Conservation (phyloP, 2,113 vertebrate species). For the Neotoma lepida region DNA sequence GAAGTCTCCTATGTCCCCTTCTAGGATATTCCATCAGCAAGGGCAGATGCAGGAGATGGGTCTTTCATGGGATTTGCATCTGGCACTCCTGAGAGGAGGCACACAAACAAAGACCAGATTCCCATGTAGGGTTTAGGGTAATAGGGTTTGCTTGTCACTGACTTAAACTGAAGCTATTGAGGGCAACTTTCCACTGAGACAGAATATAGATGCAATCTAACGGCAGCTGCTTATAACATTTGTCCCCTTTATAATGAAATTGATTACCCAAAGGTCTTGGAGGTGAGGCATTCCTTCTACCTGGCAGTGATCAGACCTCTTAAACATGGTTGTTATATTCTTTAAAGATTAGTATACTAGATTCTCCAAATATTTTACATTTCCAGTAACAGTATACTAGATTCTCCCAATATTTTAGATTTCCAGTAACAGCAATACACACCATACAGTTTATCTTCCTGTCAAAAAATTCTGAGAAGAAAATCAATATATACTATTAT, state of each 20-base stretch:
- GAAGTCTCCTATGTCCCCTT: not conserved
- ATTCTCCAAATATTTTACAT: not conserved
- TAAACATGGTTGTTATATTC: not conserved
- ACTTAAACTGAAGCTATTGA: not conserved
- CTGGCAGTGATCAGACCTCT: not conserved
- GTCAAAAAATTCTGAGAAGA: not conserved
- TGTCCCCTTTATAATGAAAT: not conserved
- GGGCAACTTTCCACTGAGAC: not conserved
- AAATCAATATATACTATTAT: not conserved
- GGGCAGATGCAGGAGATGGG: not conserved
- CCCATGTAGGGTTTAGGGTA: not conserved
- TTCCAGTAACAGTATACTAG: not conserved
- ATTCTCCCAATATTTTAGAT: not conserved
- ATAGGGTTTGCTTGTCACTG: not conserved
- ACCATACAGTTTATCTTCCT: not conserved
- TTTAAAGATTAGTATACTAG: not conserved
- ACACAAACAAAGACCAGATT: not conserved
- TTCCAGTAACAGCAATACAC: too few relatives aligned
- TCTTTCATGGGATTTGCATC: not conserved
- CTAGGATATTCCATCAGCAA: rapidly evolving
- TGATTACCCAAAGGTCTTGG: not conserved
- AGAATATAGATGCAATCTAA: not conserved
- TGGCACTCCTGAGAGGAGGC: not conserved
- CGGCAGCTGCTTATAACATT: not conserved
- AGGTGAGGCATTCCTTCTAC: not conserved